phyloP scores from a whole-genome alignment of 1,140 invertebrate species.

The Zophobas morio region DNA sequence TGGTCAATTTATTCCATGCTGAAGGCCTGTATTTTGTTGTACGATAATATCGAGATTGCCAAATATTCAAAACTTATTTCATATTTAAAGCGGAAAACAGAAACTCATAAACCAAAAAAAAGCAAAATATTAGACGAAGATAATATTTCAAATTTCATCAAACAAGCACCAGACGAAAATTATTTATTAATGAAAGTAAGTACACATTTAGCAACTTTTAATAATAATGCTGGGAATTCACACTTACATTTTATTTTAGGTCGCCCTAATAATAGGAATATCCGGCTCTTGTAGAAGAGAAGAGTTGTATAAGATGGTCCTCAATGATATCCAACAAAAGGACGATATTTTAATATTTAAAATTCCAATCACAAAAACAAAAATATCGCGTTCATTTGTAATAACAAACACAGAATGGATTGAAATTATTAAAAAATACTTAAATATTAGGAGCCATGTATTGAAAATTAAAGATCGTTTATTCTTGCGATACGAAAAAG shows the following conservation, averaged over 20 bases:
- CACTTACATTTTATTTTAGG: neutral
- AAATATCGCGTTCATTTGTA: neutral
- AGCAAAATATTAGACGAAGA: constrained; percentile 11
- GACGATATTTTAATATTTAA: constrained; percentile 1
- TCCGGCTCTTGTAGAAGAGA: neutral
- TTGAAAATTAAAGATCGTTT: neutral
- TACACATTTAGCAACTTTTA: neutral
- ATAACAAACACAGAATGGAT: constrained; percentile 6
- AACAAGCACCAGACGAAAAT: neutral
- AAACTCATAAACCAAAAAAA: neutral
- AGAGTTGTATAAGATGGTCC: neutral
- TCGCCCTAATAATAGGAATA: constrained; percentile 8
- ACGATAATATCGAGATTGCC: constrained; percentile 3
- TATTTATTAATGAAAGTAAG: constrained; percentile 1
- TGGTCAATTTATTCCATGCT: constrained; percentile 1
- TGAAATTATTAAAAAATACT: neutral
- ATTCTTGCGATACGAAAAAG: neutral
- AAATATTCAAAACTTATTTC: constrained; percentile 10
- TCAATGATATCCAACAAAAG: constrained; percentile 4
- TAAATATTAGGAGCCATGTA: too few relatives aligned
- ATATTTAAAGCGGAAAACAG: constrained; percentile 1
- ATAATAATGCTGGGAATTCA: neutral
- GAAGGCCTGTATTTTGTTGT: neutral
- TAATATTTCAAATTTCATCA: neutral
- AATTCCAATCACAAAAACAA: constrained; percentile 5